Conservation (phyloP, 2,797 vertebrate genomes). For the Apogon hyalosoma region DNA sequence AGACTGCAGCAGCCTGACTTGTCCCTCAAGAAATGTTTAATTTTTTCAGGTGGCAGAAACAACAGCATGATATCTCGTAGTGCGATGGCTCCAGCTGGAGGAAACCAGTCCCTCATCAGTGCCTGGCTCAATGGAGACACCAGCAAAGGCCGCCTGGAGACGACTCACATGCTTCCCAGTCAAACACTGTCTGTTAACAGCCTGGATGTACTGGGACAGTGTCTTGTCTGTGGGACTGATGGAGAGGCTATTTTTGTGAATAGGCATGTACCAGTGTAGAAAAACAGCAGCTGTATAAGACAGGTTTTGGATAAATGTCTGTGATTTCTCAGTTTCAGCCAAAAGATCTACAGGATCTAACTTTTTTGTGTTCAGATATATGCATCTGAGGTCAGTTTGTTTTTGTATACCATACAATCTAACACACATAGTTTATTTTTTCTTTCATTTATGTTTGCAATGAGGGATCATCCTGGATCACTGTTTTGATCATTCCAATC, state of each 20-base stretch:
- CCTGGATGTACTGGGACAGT: slow-evolving; percentile 93
- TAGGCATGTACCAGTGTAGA: slow-evolving; percentile 84
- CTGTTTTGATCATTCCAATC: slow-evolving; percentile 28
- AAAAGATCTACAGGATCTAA: not conserved
- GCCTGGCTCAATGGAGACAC: slow-evolving; percentile 93
- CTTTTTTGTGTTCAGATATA: slow-evolving; percentile 13
- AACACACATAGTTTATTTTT: slow-evolving; percentile 1
- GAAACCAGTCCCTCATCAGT: slow-evolving; percentile 88
- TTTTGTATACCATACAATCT: not conserved
- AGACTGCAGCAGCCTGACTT: too few relatives aligned
- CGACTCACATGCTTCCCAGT: slow-evolving; percentile 92
- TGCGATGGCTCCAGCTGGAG: slow-evolving; percentile 81
- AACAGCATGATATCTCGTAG: slow-evolving; percentile 87
- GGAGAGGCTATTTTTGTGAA: slow-evolving; percentile 95
- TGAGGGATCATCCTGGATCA: not conserved
- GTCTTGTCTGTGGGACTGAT: slow-evolving; percentile 95
- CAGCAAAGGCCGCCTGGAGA: slow-evolving; percentile 92
- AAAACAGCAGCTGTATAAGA: not conserved
- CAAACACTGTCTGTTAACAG: slow-evolving; percentile 95
- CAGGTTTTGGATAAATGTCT: slow-evolving; percentile 12
- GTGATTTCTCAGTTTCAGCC: slow-evolving; percentile 19
- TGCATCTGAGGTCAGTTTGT: slow-evolving; percentile 11
- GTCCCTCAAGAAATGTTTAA: not conserved
- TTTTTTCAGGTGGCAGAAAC: slow-evolving; percentile 88
- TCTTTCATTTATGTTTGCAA: slow-evolving; percentile 2